Evolutionary conservation across 2,888 invertebrate genomes (phyloP).

Genomic region (Tyria jacobaeae): DNA sequence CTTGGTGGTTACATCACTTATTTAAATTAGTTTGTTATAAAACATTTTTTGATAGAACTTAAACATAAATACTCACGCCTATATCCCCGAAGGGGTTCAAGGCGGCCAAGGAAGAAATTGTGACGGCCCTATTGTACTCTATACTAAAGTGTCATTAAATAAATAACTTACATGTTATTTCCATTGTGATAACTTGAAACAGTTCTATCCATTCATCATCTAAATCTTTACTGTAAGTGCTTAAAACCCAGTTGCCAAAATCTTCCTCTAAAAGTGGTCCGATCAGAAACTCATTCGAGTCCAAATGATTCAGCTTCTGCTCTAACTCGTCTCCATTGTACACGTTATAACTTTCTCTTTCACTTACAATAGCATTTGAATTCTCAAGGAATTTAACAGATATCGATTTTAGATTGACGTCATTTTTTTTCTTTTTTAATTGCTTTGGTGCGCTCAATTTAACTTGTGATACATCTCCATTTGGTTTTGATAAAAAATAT

Average conservation of each 20-base stretch:
- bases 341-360: constrained; percentile 14
- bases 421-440: neutral
- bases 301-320: constrained; percentile 40
- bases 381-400: neutral
- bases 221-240: constrained; percentile 57
- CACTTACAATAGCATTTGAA: neutral
- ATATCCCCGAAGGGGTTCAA: no score
- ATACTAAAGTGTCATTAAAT: no score
- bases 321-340: constrained; percentile 35
- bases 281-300: constrained; percentile 64
- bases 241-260: constrained; percentile 78
- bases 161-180: constrained; percentile 68
- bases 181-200: constrained; percentile 72
- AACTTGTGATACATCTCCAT: constrained; percentile 57
- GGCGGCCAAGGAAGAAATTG: no score
- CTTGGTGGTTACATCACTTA: no score
- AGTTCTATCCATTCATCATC: constrained; percentile 64
- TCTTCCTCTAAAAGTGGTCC: constrained; percentile 69
- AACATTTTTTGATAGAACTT: no score
- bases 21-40: no score
- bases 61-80: no score
- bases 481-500: constrained; percentile 67
- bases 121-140: no score
- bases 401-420: neutral
- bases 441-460: constrained; percentile 42